Evolutionary conservation across 37 sponge, comb jelly and placozoan genomes (phyloP), one percentile per base, ranked within the genome.

Genomic region (Tethya wilhelma): DNA sequence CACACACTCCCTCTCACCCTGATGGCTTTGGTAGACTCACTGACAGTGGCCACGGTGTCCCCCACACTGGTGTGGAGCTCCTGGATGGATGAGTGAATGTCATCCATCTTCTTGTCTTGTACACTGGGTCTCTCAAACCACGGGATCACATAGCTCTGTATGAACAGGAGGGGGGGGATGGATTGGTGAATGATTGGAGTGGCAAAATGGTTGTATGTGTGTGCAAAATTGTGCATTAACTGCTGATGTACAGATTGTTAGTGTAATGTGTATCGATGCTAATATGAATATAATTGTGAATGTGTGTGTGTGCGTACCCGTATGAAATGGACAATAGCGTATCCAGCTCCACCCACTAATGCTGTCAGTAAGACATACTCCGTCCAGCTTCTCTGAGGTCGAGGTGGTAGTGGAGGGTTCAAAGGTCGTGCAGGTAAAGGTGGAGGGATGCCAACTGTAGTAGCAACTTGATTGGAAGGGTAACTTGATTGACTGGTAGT

Each of bases 321-420:
- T 7, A 89, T 38, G 0, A 83, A 73, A 6, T 64, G 53, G 38
- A 79, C 43, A 12, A 89, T 41, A 1, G 73, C 79, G 38, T 79
- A 83, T 34, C 79, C 58, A 4, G 84, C 75, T 46, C 90, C 90
- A 0, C 79, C 90, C 9, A 84, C 59, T 26, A 89, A 59, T 8
- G 78, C 71, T 38, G 58, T 71, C 31, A 77, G 63, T n/a, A 89
- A 1, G 0, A 68, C 71, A 59, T 79, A 79, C 39, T 83, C 80
- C 36, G 33, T 57, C 90, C 90, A 89, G 0, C 56, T 56, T 26
- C 80, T 44, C 26, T 29, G 4, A 28, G 26, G 59, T 38, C 60
- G 69, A n/a, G 44, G 53, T 8, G 63, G 64, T 1, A 38, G 59
- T 31, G 77, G 60, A 12, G 64, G 28, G 33, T 26, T 4, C 0